Evolutionary conservation across 1,140 invertebrate genomes (phyloP).

Genomic region (Danaus melanippus): DNA sequence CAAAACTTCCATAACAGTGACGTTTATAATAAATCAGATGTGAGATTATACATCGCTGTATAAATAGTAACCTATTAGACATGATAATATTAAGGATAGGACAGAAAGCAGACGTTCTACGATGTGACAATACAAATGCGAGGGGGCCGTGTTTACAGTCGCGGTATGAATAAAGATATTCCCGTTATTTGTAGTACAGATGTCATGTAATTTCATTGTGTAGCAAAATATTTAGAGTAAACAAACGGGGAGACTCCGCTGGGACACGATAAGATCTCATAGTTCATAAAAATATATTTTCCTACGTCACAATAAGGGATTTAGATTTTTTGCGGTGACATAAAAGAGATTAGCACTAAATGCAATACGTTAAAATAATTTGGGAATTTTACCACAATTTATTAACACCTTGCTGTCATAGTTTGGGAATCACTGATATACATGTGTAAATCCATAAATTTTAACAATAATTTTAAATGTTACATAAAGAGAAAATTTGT

Average conservation of each 20-base stretch:
- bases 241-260: constrained; percentile 55
- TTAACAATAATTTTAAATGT: too few relatives aligned
- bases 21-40: too few relatives aligned
- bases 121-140: constrained; percentile 49
- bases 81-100: constrained; percentile 24
- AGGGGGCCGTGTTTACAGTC: constrained; percentile 56
- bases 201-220: constrained; percentile 72
- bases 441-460: too few relatives aligned
- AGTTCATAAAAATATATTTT: constrained; percentile 55
- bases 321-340: constrained; percentile 47
- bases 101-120: constrained; percentile 57
- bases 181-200: constrained; percentile 71
- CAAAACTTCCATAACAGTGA: too few relatives aligned
- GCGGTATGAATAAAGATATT: constrained; percentile 71
- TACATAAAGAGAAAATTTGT: too few relatives aligned
- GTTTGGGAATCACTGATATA: too few relatives aligned
- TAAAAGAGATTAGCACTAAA: constrained; percentile 50
- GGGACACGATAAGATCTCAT: constrained; percentile 61
- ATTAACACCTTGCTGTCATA: too few relatives aligned
- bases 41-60: too few relatives aligned
- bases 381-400: too few relatives aligned
- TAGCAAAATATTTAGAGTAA: constrained; percentile 70
- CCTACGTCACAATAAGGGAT: constrained; percentile 48
- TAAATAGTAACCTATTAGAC: background rate
- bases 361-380: too few relatives aligned